These are phyloP conservation scores for Bombus haemorrhoidalis DNA, from an alignment of 1,140 invertebrate genomes.

Conservation along the genomic window DNA sequence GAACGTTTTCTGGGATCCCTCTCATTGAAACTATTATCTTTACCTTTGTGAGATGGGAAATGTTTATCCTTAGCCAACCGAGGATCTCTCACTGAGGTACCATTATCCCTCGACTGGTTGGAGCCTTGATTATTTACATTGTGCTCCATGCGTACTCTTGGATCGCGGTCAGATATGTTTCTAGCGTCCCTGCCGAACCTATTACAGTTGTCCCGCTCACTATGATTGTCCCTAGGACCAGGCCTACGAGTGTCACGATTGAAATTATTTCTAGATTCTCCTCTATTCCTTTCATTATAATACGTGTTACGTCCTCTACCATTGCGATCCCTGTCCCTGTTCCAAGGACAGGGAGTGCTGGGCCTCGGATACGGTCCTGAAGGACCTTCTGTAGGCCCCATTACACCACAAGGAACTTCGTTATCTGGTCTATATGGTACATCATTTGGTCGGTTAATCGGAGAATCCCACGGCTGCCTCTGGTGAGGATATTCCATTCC, in stretches of 20 bases:
- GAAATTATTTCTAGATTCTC: constrained; percentile 43
- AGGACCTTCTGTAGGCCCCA: constrained; percentile 8
- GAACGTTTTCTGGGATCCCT: constrained; percentile 60
- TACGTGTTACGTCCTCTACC: constrained; percentile 44
- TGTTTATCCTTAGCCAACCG: constrained; percentile 64
- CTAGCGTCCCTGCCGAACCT: constrained; percentile 57
- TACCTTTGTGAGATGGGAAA: constrained; percentile 1
- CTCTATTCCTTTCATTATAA: constrained; percentile 61
- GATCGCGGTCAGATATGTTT: constrained; percentile 46
- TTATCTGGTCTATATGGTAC: constrained; percentile 39
- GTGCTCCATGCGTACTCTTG: constrained; percentile 60
- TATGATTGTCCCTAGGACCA: constrained; percentile 54
- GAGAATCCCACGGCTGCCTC: constrained; percentile 54
- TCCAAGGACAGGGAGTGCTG: constrained; percentile 61
- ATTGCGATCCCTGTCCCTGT: constrained; percentile 35
- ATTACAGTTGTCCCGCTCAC: constrained; percentile 57
- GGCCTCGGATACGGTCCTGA: constrained; percentile 42
- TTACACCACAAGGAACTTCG: constrained; percentile 37
- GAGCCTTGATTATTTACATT: background rate
- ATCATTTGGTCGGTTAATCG: constrained; percentile 19
- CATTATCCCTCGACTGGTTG: constrained; percentile 32
- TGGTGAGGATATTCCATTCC: constrained; percentile 59
- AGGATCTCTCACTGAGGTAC: constrained; percentile 43
- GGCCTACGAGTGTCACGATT: constrained; percentile 53
- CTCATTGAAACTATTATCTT: constrained; percentile 12